Conservation (phyloP, 2,797 vertebrate species). For the Rhinogobio ventralis region DNA sequence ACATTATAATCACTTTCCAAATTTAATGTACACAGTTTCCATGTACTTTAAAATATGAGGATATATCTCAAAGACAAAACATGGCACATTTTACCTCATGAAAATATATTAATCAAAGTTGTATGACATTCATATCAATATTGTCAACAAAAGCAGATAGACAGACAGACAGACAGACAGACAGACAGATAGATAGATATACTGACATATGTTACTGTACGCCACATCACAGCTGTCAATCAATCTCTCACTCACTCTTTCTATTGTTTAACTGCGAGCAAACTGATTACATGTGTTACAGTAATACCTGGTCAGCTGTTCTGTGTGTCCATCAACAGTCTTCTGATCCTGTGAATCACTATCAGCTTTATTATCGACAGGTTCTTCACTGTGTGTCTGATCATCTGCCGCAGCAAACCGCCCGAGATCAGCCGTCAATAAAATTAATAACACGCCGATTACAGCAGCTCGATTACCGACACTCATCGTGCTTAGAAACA, state of each 20-base stretch:
- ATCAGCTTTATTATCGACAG: background rate
- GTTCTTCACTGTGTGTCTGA: constrained; percentile 4
- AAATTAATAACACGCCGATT: background rate
- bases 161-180: background rate
- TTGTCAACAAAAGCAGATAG: background rate
- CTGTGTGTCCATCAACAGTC: background rate
- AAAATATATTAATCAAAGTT: too few species aligned
- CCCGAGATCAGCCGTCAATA: background rate
- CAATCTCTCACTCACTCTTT: constrained; percentile 34
- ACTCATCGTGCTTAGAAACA: constrained; percentile 66
- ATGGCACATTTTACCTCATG: background rate
- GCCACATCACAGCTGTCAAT: constrained; percentile 3
- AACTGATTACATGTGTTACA: background rate
- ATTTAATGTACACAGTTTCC: background rate
- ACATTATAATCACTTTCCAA: background rate
- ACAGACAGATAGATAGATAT: too few species aligned
- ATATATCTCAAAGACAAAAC: background rate
- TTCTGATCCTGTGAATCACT: background rate
- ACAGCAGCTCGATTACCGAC: constrained; percentile 25
- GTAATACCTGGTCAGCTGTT: background rate
- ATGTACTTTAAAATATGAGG: background rate
- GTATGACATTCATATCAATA: background rate
- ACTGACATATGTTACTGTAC: too few species aligned
- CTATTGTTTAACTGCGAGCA: background rate
- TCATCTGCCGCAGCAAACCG: constrained; percentile 9